Base-by-base conservation (phyloP, 2,797 vertebrate species). In the Galaxias olidus region DNA sequence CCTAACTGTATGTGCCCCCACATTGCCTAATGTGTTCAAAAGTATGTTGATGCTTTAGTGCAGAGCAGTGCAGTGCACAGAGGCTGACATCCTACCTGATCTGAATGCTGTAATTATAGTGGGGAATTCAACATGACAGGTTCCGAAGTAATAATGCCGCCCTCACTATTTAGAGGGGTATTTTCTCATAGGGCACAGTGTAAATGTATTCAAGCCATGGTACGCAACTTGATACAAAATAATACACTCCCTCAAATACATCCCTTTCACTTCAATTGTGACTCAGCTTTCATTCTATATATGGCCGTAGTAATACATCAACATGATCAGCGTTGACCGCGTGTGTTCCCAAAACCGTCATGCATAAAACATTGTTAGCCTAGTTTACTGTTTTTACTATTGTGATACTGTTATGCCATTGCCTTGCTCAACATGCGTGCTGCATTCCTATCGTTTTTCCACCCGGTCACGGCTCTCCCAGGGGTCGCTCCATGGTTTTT, bases 391-490 rank as follows among this genome's bases (percentile, higher is more conserved):
- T 20, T 56, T 30, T 30, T 30, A 30, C 10, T 14, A 9, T 46
- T 47, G 12, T 53, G 17, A 11, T 53, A 11, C 18, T 4, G 12
- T 53, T 19, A 30, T 53, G 20, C 51, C 9, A 19, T 53, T 19
- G 18, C 58, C 18, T 48, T 47, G 58, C 58, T 56, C 30, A 59
- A 59, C 58, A 59, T n/a, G 43, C 58, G 18, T 7, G 18, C 44
- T 13, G 19, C 58, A 59, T 59, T 59, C 58, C 58, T 48, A 9
- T 59, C 58, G 41, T 59, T 44, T 59, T 48, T 59, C n/a, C 58
- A 47, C 45, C 44, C 17, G 58, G 58, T 47, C 58, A 59, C 45
- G 45, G 45, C 44, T 19, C 58, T 59, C 58, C 58, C 58, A 59
- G 18, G 45, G 58, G 58, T 47, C 44, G 19, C 18, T 18, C 58